Evolutionary conservation across 2,797 vertebrate species (phyloP).

Genomic region (Pseudochromis fuscus): DNA sequence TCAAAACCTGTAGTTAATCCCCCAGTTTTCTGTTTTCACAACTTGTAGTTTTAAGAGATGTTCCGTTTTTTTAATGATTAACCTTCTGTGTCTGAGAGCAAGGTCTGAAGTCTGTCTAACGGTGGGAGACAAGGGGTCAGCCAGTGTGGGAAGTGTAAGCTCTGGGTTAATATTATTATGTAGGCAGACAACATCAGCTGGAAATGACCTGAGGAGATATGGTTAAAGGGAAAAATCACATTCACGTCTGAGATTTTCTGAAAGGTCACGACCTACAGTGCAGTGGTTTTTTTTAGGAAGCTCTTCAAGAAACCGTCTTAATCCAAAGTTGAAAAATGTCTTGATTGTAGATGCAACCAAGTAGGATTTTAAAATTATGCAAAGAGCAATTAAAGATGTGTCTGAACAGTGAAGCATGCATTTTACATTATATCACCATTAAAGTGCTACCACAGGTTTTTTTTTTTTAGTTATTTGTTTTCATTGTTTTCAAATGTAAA

Average conservation of each 20-base stretch:
- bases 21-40: constrained; percentile 1
- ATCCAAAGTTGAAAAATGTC: constrained; percentile 10
- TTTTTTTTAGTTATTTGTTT: too few species aligned
- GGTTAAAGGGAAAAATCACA: too few species aligned
- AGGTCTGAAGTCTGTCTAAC: background rate
- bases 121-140: background rate
- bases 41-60: background rate
- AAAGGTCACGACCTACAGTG: too few species aligned
- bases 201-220: too few species aligned
- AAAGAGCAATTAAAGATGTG: constrained; percentile 4
- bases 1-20: constrained; percentile 25
- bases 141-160: background rate
- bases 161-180: background rate
- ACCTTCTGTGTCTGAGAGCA: constrained; percentile 5
- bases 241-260: too few species aligned
- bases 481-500: constrained; percentile 1
- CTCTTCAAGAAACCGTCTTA: constrained; percentile 16
- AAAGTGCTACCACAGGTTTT: constrained; percentile 1
- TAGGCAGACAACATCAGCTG: too few species aligned
- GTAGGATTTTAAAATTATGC: constrained; percentile 1
- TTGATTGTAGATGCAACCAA: background rate
- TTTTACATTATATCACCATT: background rate
- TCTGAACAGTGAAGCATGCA: background rate
- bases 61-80: constrained; percentile 15
- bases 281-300: background rate